Percentiles rank a stretch among this genome's conserved stretches.
Conservation (phyloP, 2,888 invertebrate genomes). For the Digitonthophagus gazella region DNA sequence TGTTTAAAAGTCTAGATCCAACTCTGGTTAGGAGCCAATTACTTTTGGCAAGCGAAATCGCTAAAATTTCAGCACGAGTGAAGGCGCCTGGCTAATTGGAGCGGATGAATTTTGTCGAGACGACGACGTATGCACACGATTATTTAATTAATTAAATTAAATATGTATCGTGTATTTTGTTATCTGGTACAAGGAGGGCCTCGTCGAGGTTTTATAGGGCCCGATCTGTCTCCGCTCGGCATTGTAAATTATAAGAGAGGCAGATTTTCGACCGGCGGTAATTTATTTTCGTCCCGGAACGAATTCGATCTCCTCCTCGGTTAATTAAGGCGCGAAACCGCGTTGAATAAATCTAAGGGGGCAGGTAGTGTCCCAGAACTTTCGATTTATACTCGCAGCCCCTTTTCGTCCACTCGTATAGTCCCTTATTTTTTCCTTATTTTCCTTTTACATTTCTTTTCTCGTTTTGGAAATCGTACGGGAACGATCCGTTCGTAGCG, state of each 20-base stretch:
- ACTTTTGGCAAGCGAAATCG: neutral
- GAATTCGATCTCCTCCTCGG: conserved; percentile 11
- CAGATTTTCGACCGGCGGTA: conserved; percentile 10
- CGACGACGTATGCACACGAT: conserved; percentile 17
- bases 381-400: neutral
- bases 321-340: conserved; percentile 12
- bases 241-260: conserved; percentile 9
- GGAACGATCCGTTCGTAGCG: no score
- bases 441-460: no score
- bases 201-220: conserved; percentile 4
- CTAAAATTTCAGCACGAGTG: neutral
- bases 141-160: conserved; percentile 28
- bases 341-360: conserved; percentile 10
- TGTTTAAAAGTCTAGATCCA: neutral
- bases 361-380: conserved; percentile 6
- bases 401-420: no score
- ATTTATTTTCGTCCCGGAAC: conserved; percentile 10
- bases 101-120: neutral
- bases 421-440: no score
- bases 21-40: neutral
- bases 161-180: conserved; percentile 23
- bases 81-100: neutral
- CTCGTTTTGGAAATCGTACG: no score
- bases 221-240: neutral
- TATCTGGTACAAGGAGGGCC: conserved; percentile 26